These are phyloP conservation scores for Machimus rusticus DNA, from an alignment of 2,888 invertebrate genomes.

Conservation along the genomic window DNA sequence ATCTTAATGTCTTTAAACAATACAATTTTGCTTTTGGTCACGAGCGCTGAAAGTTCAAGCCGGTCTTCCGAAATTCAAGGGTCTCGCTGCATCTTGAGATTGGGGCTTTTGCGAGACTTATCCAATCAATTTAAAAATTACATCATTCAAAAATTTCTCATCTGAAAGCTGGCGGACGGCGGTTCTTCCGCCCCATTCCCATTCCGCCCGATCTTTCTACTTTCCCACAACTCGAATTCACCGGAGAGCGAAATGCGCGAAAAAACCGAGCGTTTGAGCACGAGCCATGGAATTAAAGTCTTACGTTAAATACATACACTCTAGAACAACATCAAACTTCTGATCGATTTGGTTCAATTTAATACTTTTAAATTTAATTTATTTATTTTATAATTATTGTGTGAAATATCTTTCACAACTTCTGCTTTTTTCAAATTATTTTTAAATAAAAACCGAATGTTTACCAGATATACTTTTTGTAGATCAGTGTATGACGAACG, in stretches of 20 bases:
- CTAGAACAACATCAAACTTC: background rate
- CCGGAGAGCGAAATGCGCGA: background rate
- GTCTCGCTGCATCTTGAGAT: background rate
- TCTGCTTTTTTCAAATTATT: background rate
- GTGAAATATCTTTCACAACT: background rate
- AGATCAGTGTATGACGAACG: background rate
- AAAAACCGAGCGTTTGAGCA: background rate
- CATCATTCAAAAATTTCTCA: background rate
- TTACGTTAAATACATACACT: background rate
- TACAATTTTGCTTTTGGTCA: background rate
- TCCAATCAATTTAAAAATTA: background rate
- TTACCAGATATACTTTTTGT: background rate
- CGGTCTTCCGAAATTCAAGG: background rate
- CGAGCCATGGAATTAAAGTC: background rate
- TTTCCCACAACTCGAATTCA: background rate
- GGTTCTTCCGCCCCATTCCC: background rate
- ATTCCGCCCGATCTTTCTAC: background rate
- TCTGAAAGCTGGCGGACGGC: background rate
- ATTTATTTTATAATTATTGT: background rate
- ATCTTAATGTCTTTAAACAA: too few species aligned
- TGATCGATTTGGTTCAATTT: background rate
- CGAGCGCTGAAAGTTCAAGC: background rate
- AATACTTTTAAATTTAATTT: background rate
- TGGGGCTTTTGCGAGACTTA: background rate
- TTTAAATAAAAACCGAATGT: background rate